Evolutionary conservation across 2,797 vertebrate genomes (phyloP).

Genomic region (Sebastes flavidus): DNA sequence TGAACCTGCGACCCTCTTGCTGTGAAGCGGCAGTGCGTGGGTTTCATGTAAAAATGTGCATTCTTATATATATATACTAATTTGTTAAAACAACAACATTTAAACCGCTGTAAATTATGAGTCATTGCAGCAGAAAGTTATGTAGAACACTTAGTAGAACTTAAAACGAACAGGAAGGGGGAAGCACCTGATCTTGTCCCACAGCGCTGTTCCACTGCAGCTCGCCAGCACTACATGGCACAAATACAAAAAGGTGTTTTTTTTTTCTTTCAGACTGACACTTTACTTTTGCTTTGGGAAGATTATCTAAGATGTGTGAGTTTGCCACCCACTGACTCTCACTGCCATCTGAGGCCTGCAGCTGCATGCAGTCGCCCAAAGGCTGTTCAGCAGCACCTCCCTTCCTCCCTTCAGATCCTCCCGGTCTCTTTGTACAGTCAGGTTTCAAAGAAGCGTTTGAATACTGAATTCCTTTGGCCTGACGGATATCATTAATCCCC

Average conservation of each 20-base stretch:
- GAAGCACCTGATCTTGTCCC: background rate
- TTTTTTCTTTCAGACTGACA: background rate
- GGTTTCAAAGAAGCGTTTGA: constrained; percentile 55
- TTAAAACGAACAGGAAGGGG: background rate
- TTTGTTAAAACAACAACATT: background rate
- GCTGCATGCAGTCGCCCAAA: constrained; percentile 8
- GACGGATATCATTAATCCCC: constrained; percentile 17
- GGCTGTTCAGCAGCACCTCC: constrained; percentile 10
- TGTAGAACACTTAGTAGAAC: background rate
- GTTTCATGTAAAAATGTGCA: background rate
- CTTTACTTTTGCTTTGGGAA: constrained; percentile 33
- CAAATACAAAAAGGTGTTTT: background rate
- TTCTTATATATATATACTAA: background rate
- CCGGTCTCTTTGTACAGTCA: constrained; percentile 6
- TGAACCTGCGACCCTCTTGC: no score
- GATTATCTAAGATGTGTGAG: constrained; percentile 54
- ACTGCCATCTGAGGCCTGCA: constrained; percentile 41
- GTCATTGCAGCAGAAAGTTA: background rate
- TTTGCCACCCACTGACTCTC: constrained; percentile 47
- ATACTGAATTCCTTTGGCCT: constrained; percentile 39
- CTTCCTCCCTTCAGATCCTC: constrained; percentile 5
- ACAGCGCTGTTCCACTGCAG: background rate
- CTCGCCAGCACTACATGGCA: background rate
- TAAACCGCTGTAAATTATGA: background rate
- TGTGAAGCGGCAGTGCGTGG: no score